Percentiles rank a stretch among this genome's conserved stretches.
phyloP scores from a whole-genome alignment of 2,797 vertebrate genomes.

The Mus minutoides region DNA sequence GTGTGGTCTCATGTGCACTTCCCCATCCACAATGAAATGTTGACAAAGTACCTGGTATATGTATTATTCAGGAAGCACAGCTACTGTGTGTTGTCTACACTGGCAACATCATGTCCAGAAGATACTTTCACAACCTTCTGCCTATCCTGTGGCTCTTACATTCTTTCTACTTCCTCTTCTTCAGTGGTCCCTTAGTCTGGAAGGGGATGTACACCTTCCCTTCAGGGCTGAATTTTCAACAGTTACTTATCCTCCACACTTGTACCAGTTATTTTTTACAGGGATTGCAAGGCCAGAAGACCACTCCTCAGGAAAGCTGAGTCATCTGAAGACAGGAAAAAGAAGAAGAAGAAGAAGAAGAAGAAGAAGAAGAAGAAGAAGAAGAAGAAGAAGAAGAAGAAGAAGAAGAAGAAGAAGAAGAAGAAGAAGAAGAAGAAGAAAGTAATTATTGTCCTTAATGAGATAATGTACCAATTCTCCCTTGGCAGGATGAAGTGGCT shows the following conservation, averaged over 20 bases:
- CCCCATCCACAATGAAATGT: neutral
- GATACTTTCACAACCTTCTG: neutral
- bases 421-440: neutral
- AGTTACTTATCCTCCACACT: neutral
- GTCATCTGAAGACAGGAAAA: neutral
- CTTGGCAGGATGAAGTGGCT: neutral
- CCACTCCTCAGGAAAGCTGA: neutral
- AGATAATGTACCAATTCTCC: neutral
- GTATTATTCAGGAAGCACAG: neutral
- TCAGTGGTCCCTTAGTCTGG: neutral
- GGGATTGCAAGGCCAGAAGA: neutral
- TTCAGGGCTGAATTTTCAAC: neutral
- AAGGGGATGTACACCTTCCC: neutral
- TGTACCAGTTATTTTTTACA: neutral
- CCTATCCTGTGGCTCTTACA: no score
- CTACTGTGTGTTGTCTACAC: neutral
- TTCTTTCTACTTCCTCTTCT: neutral
- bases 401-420: neutral
- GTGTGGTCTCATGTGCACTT: neutral
- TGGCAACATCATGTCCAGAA: neutral
- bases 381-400: no score
- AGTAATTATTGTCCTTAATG: neutral
- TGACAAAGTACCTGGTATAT: neutral
- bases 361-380: no score
- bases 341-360: no score